Percentiles rank a stretch among this genome's conserved stretches.
phyloP scores from a whole-genome alignment of 2,113 vertebrate species.

The Myxocyprinus asiaticus region DNA sequence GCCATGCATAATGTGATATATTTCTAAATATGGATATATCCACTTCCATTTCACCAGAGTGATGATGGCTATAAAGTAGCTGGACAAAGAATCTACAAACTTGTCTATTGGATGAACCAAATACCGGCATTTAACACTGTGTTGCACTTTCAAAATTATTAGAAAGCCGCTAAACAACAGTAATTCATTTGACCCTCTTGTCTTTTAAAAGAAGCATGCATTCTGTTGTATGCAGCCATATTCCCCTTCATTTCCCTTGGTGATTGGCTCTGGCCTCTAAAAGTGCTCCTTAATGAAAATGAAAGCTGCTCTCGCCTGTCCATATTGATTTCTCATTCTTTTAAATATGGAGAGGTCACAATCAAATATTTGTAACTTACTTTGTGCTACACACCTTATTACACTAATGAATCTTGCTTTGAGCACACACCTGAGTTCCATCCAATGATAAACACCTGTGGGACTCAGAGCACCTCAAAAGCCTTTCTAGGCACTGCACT shows the following conservation, averaged over 20 bases:
- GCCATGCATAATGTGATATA: too few species aligned
- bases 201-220: conserved; percentile 15
- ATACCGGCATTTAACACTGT: conserved; percentile 3
- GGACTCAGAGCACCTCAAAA: background rate
- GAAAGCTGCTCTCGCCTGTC: conserved; percentile 44
- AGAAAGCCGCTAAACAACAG: background rate
- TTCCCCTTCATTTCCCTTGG: conserved; percentile 37
- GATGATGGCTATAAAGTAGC: background rate
- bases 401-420: conserved; percentile 51
- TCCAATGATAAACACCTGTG: conserved; percentile 41
- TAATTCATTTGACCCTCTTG: conserved; percentile 27
- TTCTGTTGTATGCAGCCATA: background rate
- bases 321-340: conserved; percentile 45
- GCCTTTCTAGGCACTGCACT: background rate
- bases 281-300: conserved; percentile 58
- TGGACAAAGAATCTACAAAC: background rate
- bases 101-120: background rate
- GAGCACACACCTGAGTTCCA: conserved; percentile 38
- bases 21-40: too few species aligned
- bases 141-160: conserved; percentile 16
- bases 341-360: conserved; percentile 46
- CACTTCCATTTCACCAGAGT: background rate
- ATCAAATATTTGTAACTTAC: conserved; percentile 52
- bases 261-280: conserved; percentile 27
- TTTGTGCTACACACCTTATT: conserved; percentile 50